Evolutionary conservation across 92 coral and sea anemone species (phyloP), one percentile per base, ranked within the genome.

Genomic region (Palythoa heliodiscus): DNA sequence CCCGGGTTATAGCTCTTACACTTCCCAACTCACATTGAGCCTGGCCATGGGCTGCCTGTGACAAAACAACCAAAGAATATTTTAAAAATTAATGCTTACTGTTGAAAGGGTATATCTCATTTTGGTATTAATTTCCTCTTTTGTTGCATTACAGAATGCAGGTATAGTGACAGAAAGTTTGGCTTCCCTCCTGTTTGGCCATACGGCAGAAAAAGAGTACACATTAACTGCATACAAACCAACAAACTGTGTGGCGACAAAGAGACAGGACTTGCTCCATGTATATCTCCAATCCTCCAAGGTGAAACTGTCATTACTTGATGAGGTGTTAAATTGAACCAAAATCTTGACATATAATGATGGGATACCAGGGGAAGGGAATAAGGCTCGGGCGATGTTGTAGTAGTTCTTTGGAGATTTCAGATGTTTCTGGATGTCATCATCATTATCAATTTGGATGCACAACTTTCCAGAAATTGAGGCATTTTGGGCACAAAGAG

Each of bases 241-340:
- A 19, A 73, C 35, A 54, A 16, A 48, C 22, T 73, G 20, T 10
- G 57, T 52, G 20, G 78, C 78, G 23, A 73, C 78, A 47, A 43
- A 73, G 58, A 73, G 29, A 14, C 78, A 73, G 0, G 29, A 11
- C 78, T 73, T 73, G 16, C 78, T 73, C 78, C 78, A 73, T 24
- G 78, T 73, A 57, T 73, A 73, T 1, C 7, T 43, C 7, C n/a
- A n/a, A 15, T 53, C 10, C 3, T 47, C 13, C 4, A 0, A n/a
- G 14, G 9, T 13, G 9, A 48, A 16, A 73, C 38, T 70, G 23
- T 37, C 17, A 10, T 70, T 70, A 7, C 17, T 37, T 15, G 17
- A 11, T 16, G 38, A 5, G 13, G n/a, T 20, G 16, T n/a, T 6
- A 68, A 22, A 68, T 37, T 70, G 39, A 24, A 70, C 73, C 15